Percentiles rank a stretch among this genome's conserved stretches.
Conservation (phyloP, 2,888 invertebrate species). For the Orchesellides sinensis region DNA sequence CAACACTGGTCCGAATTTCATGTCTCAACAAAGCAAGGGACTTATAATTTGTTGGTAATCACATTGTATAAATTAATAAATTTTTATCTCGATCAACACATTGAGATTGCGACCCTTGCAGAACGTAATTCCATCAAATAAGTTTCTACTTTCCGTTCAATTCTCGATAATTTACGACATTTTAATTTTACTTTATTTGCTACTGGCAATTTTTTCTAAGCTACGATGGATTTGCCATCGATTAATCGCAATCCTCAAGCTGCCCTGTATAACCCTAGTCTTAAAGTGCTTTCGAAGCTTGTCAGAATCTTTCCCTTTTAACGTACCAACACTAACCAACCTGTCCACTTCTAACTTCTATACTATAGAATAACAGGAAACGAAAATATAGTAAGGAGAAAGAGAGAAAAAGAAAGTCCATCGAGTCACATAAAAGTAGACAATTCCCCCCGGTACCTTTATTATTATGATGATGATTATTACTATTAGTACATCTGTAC, state of each 20-base stretch:
- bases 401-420: background rate
- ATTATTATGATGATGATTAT: slow-evolving; percentile 49
- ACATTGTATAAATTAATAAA: too few species aligned
- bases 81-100: too few species aligned
- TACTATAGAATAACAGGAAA: slow-evolving; percentile 13
- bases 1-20: too few species aligned
- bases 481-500: slow-evolving; percentile 26
- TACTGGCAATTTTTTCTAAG: background rate
- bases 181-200: too few species aligned
- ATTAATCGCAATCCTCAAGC: background rate
- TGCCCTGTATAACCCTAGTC: background rate
- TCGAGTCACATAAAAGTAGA: slow-evolving; percentile 36
- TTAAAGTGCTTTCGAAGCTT: background rate
- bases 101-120: too few species aligned
- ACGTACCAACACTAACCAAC: too few species aligned
- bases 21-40: too few species aligned
- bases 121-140: too few species aligned
- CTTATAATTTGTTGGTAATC: too few species aligned
- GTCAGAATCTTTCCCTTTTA: too few species aligned
- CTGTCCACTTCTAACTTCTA: slow-evolving; percentile 1
- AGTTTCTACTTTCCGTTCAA: too few species aligned
- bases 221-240: background rate
- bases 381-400: slow-evolving; percentile 22
- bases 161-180: too few species aligned
- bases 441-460: slow-evolving; percentile 55